Percentiles rank a stretch among this genome's conserved stretches.
Evolutionary conservation across 2,113 vertebrate genomes (phyloP).

Genomic region (Ondatra zibethicus): DNA sequence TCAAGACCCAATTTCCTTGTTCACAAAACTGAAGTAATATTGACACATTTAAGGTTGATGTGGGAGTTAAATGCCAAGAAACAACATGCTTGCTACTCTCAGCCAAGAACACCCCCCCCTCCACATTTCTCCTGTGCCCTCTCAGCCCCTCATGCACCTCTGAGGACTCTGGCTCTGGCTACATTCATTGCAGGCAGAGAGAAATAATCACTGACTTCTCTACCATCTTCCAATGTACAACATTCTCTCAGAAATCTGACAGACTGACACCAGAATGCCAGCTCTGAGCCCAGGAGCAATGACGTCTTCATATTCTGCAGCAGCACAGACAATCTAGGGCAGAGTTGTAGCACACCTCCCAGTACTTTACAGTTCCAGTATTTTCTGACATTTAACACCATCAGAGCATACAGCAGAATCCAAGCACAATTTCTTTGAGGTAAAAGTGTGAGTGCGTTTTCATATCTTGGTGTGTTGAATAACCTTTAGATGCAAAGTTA

Average conservation of each 20-base stretch:
- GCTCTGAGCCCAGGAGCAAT: conserved; percentile 50
- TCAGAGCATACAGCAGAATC: conserved; percentile 78
- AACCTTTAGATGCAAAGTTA: conserved; percentile 86
- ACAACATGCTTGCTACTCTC: not conserved
- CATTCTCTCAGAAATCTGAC: conserved; percentile 72
- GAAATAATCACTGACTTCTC: conserved; percentile 3
- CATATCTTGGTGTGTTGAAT: conserved; percentile 81
- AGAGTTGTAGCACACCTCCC: conserved; percentile 19
- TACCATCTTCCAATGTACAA: not conserved
- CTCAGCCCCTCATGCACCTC: too few relatives aligned
- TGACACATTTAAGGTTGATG: not conserved
- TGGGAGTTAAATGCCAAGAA: not conserved
- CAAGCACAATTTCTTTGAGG: conserved; percentile 80
- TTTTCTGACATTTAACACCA: conserved; percentile 81
- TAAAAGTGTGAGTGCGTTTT: conserved; percentile 82
- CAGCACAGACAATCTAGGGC: conserved; percentile 70
- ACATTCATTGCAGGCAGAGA: not conserved
- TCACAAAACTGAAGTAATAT: not conserved
- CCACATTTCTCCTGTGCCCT: not conserved
- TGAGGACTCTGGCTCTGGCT: not conserved
- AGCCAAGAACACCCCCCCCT: not conserved
- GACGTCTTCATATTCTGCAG: conserved; percentile 61
- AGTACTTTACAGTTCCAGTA: conserved; percentile 61
- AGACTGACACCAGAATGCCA: conserved; percentile 56
- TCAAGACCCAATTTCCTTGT: not conserved